Base-by-base conservation (phyloP, 2,888 invertebrate species). In the Aspidiotus rigidus region DNA sequence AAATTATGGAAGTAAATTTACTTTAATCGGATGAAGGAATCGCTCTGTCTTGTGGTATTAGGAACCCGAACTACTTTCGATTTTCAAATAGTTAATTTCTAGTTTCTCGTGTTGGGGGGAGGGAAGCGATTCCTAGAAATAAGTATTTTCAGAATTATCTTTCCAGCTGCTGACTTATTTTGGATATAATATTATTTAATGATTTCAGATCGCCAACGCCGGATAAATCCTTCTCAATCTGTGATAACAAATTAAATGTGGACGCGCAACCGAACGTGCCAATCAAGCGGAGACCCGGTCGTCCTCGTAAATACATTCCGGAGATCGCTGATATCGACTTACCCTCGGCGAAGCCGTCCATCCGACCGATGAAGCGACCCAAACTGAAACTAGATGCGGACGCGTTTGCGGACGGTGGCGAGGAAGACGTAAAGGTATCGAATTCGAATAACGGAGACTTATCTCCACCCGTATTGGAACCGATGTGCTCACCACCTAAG, bases 251-350 rank as follows among this genome's bases (percentile, higher is more conserved):
- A 7, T 49, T 53, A 7, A 53, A 49, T 10, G 54, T 44, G 15
- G 6, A 39, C 11, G 42, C 17, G n/a, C 2, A 49, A n/a, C n/a
- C 49, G 10, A n/a, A n/a, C 49, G n/a, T 59, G 41, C 71, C 72
- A 16, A 62, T 69, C 9, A 83, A 82, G 74, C 80, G 83, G 69
- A 78, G 75, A 70, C 77, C 77, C 8, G 79, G 78, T 2, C 77
- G 80, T 71, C 79, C 80, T 0, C 76, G 81, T 28, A 83, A 83
- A 74, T 54, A 69, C 28, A 64, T 54, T 56, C 13, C n/a, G 9
- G n/a, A 63, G 16, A 1, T 2, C 17, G 10, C 13, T 11, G 54
- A 53, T 7, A 13, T 11, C 49, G 15, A 8, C 15, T n/a, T 16
- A 63, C 11, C 28, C 7, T 6, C 49, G 16, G 53, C 44, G 9